Evolutionary conservation across 2,797 vertebrate genomes (phyloP).

Genomic region (Ataeniobius toweri): DNA sequence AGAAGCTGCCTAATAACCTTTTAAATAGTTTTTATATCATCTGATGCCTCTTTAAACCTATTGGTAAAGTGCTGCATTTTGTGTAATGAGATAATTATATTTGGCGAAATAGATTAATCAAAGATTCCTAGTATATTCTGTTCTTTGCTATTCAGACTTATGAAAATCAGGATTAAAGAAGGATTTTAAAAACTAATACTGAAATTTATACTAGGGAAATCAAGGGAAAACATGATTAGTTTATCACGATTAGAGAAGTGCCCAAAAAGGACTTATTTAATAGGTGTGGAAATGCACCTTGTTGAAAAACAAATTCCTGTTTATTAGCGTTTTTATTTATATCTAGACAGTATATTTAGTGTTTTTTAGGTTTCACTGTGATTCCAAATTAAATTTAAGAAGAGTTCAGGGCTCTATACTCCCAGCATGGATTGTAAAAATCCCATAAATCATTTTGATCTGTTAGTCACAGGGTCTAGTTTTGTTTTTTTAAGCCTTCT

Average conservation of each 20-base stretch:
- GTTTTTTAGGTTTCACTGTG: neutral
- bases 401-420: neutral
- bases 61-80: neutral
- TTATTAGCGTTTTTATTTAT: neutral
- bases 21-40: neutral
- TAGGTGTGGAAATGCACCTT: neutral
- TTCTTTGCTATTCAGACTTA: neutral
- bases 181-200: neutral
- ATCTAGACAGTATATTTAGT: neutral
- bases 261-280: neutral
- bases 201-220: neutral
- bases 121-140: neutral
- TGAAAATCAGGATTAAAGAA: neutral
- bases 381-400: neutral
- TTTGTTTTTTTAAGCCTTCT: neutral
- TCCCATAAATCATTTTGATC: neutral
- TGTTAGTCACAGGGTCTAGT: slow-evolving; percentile 2
- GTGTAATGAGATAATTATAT: neutral
- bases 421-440: neutral
- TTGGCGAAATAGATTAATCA: neutral
- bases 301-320: neutral
- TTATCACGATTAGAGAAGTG: neutral
- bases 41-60: neutral
- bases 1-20: neutral
- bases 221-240: neutral